Evolutionary conservation across 2,888 invertebrate genomes (phyloP).

Genomic region (Chalcis sispes): DNA sequence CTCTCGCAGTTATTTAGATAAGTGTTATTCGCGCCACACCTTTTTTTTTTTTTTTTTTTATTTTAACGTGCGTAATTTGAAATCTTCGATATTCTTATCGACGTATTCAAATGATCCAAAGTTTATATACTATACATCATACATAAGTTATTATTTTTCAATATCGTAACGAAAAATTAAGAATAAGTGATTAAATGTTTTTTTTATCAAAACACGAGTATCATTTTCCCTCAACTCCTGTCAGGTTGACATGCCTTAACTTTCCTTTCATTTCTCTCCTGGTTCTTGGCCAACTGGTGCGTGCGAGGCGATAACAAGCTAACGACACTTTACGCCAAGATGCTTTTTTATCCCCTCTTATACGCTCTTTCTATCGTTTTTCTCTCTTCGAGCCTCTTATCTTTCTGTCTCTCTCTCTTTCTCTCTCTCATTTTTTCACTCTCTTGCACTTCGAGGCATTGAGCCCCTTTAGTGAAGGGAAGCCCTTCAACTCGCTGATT

Average conservation of each 20-base stretch:
- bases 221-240: neutral
- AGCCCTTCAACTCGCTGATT: constrained; percentile 29
- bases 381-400: neutral
- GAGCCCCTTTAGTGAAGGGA: constrained; percentile 6
- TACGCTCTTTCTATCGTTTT: neutral
- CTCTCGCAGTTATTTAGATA: too few species aligned
- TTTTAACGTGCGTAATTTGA: too few species aligned
- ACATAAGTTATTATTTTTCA: too few species aligned
- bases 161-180: too few species aligned
- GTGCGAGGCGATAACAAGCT: constrained; percentile 55
- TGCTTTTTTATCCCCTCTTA: constrained; percentile 40
- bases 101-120: too few species aligned
- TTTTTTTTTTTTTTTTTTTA: too few species aligned
- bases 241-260: neutral
- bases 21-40: too few species aligned
- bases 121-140: too few species aligned
- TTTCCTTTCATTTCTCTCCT: constrained; percentile 7
- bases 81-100: too few species aligned
- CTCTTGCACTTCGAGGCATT: constrained; percentile 9
- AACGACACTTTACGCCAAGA: constrained; percentile 56
- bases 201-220: too few species aligned
- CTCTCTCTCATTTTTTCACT: neutral
- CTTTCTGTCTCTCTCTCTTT: neutral
- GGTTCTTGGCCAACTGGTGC: constrained; percentile 54
- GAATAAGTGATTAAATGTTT: too few species aligned